A percentile compares a stretch with the other conserved stretches of the same genome.
Conservation (phyloP, 2,888 invertebrate species). For the Hirtodrosophila alboralis region DNA sequence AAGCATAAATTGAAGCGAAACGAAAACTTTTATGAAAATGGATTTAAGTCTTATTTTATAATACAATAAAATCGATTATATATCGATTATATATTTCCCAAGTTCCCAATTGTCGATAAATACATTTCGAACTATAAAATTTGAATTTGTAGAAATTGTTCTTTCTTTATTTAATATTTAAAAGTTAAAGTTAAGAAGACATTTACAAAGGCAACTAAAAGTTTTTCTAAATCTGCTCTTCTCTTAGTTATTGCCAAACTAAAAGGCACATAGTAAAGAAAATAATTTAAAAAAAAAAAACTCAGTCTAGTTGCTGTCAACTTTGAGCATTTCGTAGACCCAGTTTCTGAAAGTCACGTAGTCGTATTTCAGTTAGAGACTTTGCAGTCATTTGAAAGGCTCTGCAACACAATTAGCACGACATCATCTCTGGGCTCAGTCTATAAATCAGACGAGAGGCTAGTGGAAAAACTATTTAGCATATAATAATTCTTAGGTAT, state of each 20-base stretch:
- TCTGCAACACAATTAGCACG: constrained; percentile 66
- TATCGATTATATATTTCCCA: no score
- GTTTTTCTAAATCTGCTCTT: no score
- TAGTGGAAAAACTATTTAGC: constrained; percentile 56
- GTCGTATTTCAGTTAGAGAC: constrained; percentile 26
- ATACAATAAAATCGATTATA: no score
- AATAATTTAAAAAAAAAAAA: constrained; percentile 18
- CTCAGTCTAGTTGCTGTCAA: constrained; percentile 25
- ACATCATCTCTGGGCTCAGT: constrained; percentile 51
- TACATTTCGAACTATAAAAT: no score
- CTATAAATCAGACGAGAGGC: constrained; percentile 44
- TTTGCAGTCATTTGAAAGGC: constrained; percentile 23
- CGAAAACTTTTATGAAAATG: not conserved
- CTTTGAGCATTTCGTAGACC: constrained; percentile 18
- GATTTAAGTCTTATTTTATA: not conserved
- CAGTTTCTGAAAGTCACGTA: constrained; percentile 43
- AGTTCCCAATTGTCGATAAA: no score
- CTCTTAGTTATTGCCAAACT: no score
- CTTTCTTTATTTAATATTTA: no score
- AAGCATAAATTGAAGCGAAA: no score
- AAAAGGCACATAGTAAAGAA: not conserved
- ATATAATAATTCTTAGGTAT: constrained; percentile 54
- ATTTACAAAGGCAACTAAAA: no score
- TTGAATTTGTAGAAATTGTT: no score
- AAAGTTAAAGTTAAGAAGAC: no score